phyloP scores from a whole-genome alignment of 1,140 invertebrate species.

The Thaumetopoea pityocampa region DNA sequence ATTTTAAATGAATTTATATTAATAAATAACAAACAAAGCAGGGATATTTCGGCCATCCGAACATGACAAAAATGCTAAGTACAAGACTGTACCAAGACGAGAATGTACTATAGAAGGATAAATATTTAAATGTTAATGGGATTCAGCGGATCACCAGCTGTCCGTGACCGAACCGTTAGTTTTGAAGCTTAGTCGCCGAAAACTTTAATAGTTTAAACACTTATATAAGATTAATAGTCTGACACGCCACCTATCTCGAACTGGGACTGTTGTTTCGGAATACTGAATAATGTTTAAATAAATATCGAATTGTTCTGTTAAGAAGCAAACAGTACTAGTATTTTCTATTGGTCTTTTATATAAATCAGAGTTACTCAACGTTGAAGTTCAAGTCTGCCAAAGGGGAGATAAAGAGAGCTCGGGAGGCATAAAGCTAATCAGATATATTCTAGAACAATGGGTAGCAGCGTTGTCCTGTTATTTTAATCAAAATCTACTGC shows the following conservation, averaged over 20 bases:
- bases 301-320: constrained; percentile 15
- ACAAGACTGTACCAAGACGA: too few relatives aligned
- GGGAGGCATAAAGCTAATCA: neutral
- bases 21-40: too few relatives aligned
- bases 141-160: constrained; percentile 33
- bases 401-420: neutral
- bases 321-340: constrained; percentile 8
- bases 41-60: neutral
- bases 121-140: constrained; percentile 21
- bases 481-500: too few relatives aligned
- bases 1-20: too few relatives aligned
- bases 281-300: constrained; percentile 21
- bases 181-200: constrained; percentile 37
- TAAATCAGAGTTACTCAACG: constrained; percentile 1
- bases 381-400: neutral
- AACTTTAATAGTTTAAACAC: constrained; percentile 46
- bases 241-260: constrained; percentile 23
- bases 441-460: neutral
- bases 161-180: constrained; percentile 39
- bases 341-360: too few relatives aligned
- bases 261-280: constrained; percentile 16
- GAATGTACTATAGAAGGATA: too few relatives aligned
- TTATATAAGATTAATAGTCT: constrained; percentile 42
- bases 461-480: too few relatives aligned
- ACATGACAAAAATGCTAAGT: too few relatives aligned